phyloP scores from a whole-genome alignment of 2,888 invertebrate genomes.

The Temnothorax ravouxi region DNA sequence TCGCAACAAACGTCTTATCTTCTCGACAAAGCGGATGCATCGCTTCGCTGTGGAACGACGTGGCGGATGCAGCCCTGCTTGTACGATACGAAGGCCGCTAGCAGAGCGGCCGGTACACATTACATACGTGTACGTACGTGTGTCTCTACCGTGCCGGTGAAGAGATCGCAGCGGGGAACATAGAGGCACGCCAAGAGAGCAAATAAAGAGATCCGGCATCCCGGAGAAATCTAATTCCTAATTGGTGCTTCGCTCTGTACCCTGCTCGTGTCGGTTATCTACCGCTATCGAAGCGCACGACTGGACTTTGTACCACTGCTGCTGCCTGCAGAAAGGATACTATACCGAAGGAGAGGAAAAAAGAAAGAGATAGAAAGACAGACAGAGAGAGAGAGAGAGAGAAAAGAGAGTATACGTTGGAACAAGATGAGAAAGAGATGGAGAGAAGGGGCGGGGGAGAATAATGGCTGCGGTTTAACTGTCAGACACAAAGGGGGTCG shows the following conservation, averaged over 20 bases:
- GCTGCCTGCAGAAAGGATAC: constrained; percentile 69
- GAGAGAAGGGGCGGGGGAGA: constrained; percentile 58
- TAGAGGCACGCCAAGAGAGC: constrained; percentile 75
- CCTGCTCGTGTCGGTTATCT: constrained; percentile 77
- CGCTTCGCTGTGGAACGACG: constrained; percentile 1
- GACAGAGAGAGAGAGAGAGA: not conserved
- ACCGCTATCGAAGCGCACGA: constrained; percentile 77
- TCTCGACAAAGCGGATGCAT: constrained; percentile 11
- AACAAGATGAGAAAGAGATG: constrained; percentile 46
- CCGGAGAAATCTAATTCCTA: constrained; percentile 78
- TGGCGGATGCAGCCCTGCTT: constrained; percentile 48
- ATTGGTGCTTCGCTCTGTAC: constrained; percentile 77
- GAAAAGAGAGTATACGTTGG: constrained; percentile 7
- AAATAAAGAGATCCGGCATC: constrained; percentile 79
- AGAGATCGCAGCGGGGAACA: constrained; percentile 76
- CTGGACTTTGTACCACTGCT: constrained; percentile 65
- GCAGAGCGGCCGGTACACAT: constrained; percentile 53
- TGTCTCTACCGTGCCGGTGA: constrained; percentile 59
- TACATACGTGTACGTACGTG: constrained; percentile 56
- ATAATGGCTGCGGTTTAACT: constrained; percentile 78
- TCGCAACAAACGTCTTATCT: not conserved
- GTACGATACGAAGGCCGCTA: constrained; percentile 49
- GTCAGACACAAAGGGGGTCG: constrained; percentile 77
- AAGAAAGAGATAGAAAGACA: not conserved
- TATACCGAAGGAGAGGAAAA: constrained; percentile 20